Evolutionary conservation across 2,797 vertebrate genomes (phyloP).

Genomic region (Phrynocephalus forsythii): DNA sequence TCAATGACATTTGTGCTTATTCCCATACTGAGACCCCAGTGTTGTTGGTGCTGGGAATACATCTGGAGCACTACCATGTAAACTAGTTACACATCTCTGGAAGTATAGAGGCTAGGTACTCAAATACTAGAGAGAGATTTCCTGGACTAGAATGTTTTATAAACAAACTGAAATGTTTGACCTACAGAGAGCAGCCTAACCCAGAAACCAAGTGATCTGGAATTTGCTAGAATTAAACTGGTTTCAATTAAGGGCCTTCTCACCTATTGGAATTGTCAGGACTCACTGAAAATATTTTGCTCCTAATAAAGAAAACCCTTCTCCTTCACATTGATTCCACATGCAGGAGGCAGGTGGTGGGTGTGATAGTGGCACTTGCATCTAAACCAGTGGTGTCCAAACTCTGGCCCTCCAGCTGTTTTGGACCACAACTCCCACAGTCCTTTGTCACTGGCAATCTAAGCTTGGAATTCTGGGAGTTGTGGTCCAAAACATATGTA

Average conservation of each 20-base stretch:
- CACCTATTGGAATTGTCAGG: background rate
- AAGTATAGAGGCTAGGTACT: constrained; percentile 51
- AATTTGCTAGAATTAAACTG: background rate
- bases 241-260: background rate
- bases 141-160: constrained; percentile 38
- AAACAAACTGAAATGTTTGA: background rate
- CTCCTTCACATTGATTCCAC: background rate
- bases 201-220: background rate
- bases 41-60: constrained; percentile 76
- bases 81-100: constrained; percentile 77
- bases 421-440: no score
- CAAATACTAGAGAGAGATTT: constrained; percentile 62
- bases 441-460: no score
- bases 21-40: constrained; percentile 80
- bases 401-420: no score
- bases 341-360: background rate
- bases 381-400: no score
- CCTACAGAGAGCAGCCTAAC: background rate
- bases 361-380: no score
- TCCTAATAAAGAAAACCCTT: background rate
- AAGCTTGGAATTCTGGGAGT: no score
- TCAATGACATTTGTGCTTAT: constrained; percentile 75
- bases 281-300: background rate
- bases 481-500: no score
- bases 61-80: constrained; percentile 79